Base-by-base conservation (phyloP, 2,797 vertebrate genomes). In the Lutjanus argentimaculatus region DNA sequence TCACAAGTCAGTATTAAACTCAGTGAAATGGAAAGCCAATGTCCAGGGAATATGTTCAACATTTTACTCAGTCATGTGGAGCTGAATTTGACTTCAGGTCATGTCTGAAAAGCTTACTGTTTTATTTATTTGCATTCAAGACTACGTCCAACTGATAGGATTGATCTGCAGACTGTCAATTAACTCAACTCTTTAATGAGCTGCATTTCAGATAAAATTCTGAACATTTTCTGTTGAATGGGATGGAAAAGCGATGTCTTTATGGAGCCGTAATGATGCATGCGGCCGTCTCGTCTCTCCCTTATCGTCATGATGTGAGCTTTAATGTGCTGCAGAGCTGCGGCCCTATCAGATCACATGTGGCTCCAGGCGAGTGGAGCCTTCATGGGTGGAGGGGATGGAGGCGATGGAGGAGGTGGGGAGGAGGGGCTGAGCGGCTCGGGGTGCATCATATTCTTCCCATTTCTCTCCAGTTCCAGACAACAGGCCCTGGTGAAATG, bases 401-500 rank as follows among this genome's bases (percentile, higher is more conserved):
- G 64, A 56, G 70, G 22, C 36, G 14, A 55, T 13, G 58, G 76
- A 71, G 78, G 74, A 77, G 51, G 52, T 25, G 70, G 25, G 70
- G 59, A 52, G 63, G 73, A 19, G 63, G 46, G 10, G 79, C 61
- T 16, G 67, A 53, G 75, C 48, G 51, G 86, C 78, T 79, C 36
- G 19, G 19, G 77, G 73, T 68, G 86, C 79, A 77, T 91, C 85
- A 67, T 67, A 80, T 90, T 88, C 82, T 77, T 81, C 82, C 72
- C 76, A 70, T 89, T 88, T 73, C 82, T 85, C 83, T 84, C 67
- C 77, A 71, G 78, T 77, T 87, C 84, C 90, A 91, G 86, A 93
- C 90, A 91, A 90, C 91, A 80, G 75, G 85, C 85, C 80, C 22
- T 2, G 70, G 62, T 8, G 64, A 82, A 88, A 87, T 72, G 82